Evolutionary conservation across 2,113 vertebrate genomes (phyloP).

Genomic region (Apeltes quadracus): DNA sequence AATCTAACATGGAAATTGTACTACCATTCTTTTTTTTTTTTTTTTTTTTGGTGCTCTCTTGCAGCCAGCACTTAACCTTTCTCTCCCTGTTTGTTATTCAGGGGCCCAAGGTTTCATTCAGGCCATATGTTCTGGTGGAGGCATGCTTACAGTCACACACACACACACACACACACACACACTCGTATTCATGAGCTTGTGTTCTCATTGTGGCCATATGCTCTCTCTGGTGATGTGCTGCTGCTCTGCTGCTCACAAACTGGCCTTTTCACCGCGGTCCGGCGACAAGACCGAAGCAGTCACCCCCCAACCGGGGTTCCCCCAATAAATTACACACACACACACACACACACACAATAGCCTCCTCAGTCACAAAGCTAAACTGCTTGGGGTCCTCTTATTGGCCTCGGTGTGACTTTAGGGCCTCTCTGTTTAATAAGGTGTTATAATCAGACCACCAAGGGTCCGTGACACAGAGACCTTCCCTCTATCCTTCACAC

Average conservation of each 20-base stretch:
- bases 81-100: constrained; percentile 62
- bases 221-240: constrained; percentile 81
- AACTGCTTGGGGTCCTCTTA: constrained; percentile 64
- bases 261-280: constrained; percentile 73
- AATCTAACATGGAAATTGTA: neutral
- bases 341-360: constrained; percentile 49
- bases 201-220: constrained; percentile 84
- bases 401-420: constrained; percentile 78
- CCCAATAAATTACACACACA: constrained; percentile 66
- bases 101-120: constrained; percentile 65
- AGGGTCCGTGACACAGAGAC: constrained; percentile 65
- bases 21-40: too few species aligned
- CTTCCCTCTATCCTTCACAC: constrained; percentile 59
- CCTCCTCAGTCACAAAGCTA: constrained; percentile 68
- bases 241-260: constrained; percentile 82
- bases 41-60: constrained; percentile 14
- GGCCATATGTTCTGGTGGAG: constrained; percentile 74
- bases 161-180: constrained; percentile 61
- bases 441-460: constrained; percentile 83
- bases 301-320: constrained; percentile 50
- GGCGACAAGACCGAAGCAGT: constrained; percentile 69
- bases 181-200: constrained; percentile 77
- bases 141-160: constrained; percentile 60
- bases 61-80: constrained; percentile 31
- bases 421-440: constrained; percentile 80